phyloP scores from a whole-genome alignment of 2,797 vertebrate genomes.

The Tokudaia muenninki region DNA sequence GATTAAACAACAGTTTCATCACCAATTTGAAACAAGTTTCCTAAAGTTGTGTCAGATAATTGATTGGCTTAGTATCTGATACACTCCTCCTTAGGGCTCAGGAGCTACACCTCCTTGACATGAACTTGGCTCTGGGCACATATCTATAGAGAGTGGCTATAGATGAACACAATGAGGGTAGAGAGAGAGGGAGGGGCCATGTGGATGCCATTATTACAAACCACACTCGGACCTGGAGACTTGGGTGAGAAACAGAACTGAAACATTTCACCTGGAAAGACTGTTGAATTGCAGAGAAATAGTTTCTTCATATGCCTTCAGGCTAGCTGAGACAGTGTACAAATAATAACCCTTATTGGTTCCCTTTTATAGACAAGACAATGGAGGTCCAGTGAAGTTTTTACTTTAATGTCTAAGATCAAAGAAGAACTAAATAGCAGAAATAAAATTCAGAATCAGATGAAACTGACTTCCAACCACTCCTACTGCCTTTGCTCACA shows the following conservation, averaged over 20 bases:
- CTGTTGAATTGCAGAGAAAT: not conserved
- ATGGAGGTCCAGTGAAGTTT: not conserved
- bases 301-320: not conserved
- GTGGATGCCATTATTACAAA: not conserved
- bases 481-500: not conserved
- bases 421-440: not conserved
- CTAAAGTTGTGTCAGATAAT: not conserved
- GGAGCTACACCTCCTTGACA: not conserved
- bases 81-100: not conserved
- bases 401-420: not conserved
- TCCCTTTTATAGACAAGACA: not conserved
- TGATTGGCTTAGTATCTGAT: not conserved
- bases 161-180: not conserved
- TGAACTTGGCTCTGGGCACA: not conserved
- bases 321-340: not conserved
- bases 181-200: not conserved
- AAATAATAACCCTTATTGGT: not conserved
- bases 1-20: not conserved
- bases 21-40: not conserved
- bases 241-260: not conserved
- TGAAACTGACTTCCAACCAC: not conserved
- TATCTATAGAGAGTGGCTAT: not conserved
- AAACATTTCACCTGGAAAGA: not conserved
- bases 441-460: constrained; percentile 17
- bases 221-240: not conserved